Evolutionary conservation across 2,797 vertebrate genomes (phyloP), one percentile per base, ranked within the genome.

Genomic region (Phoeniculus purpureus): DNA sequence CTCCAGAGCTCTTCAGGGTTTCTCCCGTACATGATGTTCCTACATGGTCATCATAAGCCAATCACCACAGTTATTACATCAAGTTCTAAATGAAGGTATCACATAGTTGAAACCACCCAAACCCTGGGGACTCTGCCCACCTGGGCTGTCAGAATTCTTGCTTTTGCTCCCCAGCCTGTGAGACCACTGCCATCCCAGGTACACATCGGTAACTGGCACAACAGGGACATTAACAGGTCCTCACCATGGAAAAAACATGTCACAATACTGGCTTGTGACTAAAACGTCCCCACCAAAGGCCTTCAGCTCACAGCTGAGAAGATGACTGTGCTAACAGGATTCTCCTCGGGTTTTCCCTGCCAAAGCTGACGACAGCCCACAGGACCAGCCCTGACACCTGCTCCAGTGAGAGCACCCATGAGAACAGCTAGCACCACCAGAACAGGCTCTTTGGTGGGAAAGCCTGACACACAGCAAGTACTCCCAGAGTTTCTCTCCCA

Each of bases 271-370:
- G 48, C 23, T 68, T 43, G 32, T 13, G 61, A 58, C 8, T 65
- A 82, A 90, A 90, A 79, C 29, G 23, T 82, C 14, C 0, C 11
- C 48, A 74, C 15, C 22, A 59, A 80, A 77, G 17, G 48, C n/a
- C 47, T 62, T 60, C 48, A 23, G 9, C 68, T 92, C 40, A 64
- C 65, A 55, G 23, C 19, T 84, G 50, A 84, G 55, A 92, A 34
- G 32, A 86, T 51, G 81, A 60, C 54, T 37, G 25, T 23, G 29
- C 79, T 93, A 90, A 95, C 9, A 55, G 73, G 92, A 95, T 67
- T 68, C 73, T 64, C 64, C 74, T 90, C 23, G 7, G 51, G 45
- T 52, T 74, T 79, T 91, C 40, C 52, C 89, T 87, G 66, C 71
- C 86, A 95, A 93, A 76, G 52, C 70, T 76, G 68, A 75, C 59